Conservation (phyloP, 2,797 vertebrate genomes). For the Tympanoctomys barrerae region DNA sequence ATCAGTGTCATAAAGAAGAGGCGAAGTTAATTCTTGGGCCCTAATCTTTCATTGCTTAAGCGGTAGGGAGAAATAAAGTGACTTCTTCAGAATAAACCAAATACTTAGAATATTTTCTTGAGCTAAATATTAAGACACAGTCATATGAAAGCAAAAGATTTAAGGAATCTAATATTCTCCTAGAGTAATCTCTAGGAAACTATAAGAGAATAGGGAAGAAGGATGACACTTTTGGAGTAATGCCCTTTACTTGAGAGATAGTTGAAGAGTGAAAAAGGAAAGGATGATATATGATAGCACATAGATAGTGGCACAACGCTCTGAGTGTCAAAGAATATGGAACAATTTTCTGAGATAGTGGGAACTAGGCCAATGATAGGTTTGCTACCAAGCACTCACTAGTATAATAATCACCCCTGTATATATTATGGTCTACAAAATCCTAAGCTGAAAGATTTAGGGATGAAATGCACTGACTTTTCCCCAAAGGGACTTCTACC, state of each 20-base stretch:
- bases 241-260: not conserved
- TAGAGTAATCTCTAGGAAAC: not conserved
- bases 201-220: not conserved
- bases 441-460: not conserved
- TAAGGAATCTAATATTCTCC: not conserved
- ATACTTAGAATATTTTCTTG: slow-evolving; percentile 1
- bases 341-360: not conserved
- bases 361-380: not conserved
- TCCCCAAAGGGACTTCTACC: not conserved
- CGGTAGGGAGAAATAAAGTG: not conserved
- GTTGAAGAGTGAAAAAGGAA: not conserved
- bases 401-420: not conserved
- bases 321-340: not conserved
- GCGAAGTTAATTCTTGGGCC: not conserved
- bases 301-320: not conserved
- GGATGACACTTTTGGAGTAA: not conserved
- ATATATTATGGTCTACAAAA: not conserved
- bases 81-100: not conserved
- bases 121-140: not conserved
- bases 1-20: not conserved
- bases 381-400: not conserved
- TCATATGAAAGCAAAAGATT: slow-evolving; percentile 11
- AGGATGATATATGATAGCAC: not conserved
- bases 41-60: not conserved
- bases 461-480: not conserved